These are phyloP conservation scores for Propithecus perrieri DNA, from an alignment of 2,797 vertebrate genomes.

Conservation along the genomic window DNA sequence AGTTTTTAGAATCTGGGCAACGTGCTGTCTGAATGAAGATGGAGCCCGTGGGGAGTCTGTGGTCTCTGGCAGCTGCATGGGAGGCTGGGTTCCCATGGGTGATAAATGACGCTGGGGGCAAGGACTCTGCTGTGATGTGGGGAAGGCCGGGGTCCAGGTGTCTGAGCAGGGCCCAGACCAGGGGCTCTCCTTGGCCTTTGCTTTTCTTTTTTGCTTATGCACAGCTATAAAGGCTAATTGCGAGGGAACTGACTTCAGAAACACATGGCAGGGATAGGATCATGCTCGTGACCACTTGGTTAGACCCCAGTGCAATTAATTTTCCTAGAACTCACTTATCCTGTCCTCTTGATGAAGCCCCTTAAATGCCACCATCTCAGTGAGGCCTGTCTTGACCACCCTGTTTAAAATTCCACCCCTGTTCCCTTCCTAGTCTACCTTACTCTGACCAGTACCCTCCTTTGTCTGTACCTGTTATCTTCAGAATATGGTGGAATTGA, in stretches of 20 bases:
- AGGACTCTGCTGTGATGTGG: neutral
- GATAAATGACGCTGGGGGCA: neutral
- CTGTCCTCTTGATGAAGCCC: neutral
- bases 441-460: neutral
- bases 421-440: neutral
- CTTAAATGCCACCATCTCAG: neutral
- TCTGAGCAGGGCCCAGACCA: neutral
- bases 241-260: neutral
- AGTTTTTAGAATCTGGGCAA: constrained; percentile 49
- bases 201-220: neutral
- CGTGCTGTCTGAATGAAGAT: neutral
- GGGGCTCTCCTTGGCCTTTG: neutral
- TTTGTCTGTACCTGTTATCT: neutral
- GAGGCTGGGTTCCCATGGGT: neutral
- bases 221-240: neutral
- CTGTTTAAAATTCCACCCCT: neutral
- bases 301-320: neutral
- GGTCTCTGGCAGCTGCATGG: neutral
- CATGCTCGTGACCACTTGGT: neutral
- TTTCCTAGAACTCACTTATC: neutral
- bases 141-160: neutral
- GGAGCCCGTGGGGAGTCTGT: neutral
- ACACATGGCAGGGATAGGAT: neutral
- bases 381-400: neutral
- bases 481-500: neutral